A percentile compares a stretch with the other conserved stretches of the same genome.
Conservation (phyloP, 2,888 invertebrate genomes). For the Teleiodes luculella region DNA sequence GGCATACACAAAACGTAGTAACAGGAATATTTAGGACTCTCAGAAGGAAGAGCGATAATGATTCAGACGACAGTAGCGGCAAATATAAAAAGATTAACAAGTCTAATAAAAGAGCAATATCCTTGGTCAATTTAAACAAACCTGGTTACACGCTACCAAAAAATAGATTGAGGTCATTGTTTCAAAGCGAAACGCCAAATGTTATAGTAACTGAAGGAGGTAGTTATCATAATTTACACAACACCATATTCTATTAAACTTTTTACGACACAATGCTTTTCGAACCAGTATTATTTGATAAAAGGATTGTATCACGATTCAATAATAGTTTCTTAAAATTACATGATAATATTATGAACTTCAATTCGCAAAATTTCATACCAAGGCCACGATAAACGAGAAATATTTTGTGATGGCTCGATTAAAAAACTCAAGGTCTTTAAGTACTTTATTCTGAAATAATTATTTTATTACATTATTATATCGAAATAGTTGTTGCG, state of each 20-base stretch:
- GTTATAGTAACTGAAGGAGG: constrained; percentile 77
- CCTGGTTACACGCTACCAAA: constrained; percentile 57
- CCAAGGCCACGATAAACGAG: no score
- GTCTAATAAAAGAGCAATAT: constrained; percentile 66
- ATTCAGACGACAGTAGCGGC: constrained; percentile 69
- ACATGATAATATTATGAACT: no score
- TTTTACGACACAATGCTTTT: no score
- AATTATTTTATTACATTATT: no score
- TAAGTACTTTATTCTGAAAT: no score
- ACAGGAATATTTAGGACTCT: constrained; percentile 60
- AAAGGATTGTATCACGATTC: no score
- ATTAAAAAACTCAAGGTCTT: no score
- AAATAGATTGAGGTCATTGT: constrained; percentile 62
- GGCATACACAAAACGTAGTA: constrained; percentile 52
- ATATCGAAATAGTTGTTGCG: no score
- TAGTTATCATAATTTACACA: constrained; percentile 41
- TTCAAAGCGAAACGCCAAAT: constrained; percentile 69
- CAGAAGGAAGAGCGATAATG: constrained; percentile 54
- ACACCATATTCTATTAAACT: no score
- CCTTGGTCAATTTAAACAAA: constrained; percentile 59
- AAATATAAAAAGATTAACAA: constrained; percentile 72
- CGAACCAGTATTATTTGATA: background rate
- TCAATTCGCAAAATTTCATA: no score
- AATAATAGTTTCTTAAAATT: no score
- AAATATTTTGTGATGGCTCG: no score